Evolutionary conservation across 2,888 invertebrate genomes (phyloP), one percentile per base, ranked within the genome.

Genomic region (Spodoptera littoralis): DNA sequence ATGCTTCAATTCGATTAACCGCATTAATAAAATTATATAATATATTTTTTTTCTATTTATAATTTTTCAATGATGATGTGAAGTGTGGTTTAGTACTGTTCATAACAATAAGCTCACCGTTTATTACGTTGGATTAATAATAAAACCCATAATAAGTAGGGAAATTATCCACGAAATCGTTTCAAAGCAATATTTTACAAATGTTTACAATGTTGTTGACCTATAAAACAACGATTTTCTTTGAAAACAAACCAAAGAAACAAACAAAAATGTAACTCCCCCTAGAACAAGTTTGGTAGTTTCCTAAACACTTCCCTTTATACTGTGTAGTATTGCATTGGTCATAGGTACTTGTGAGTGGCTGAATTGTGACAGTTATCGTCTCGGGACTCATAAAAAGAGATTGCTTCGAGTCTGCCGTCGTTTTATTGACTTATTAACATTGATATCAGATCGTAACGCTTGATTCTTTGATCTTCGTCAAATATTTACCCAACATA

Each of bases 351-450:
- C 87, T 88, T 85, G 83, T 84, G 85, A 85, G 88, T 89, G 89
- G 90, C 90, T 87, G 89, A 87, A 89, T 87, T 87, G 90, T 88
- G 89, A 89, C 88, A 91, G 91, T 90, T 88, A 88, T 89, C 92
- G 91, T 87, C 92, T 76, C 76, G 92, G 91, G 93, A 91, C 92
- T 89, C 91, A 88, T 93, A 93, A 93, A 93, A 93, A 90, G 92
- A 92, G 93, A 93, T 93, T 93, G 93, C 92, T 92, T 93, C 89
- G 89, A 93, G 89, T 91, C 88, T 88, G 87, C 81, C 91, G 90
- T 90, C 93, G 90, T 92, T 93, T 93, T 93, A 93, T 93, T 93
- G 93, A 93, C 93, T 93, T 93, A 93, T 93, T 93, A 93, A 93
- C 93, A 93, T 92, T 92, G 93, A 93, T 93, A 93, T 93, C 92